Evolutionary conservation across 2,888 invertebrate species (phyloP).

Genomic region (Metacarcinus magister): DNA sequence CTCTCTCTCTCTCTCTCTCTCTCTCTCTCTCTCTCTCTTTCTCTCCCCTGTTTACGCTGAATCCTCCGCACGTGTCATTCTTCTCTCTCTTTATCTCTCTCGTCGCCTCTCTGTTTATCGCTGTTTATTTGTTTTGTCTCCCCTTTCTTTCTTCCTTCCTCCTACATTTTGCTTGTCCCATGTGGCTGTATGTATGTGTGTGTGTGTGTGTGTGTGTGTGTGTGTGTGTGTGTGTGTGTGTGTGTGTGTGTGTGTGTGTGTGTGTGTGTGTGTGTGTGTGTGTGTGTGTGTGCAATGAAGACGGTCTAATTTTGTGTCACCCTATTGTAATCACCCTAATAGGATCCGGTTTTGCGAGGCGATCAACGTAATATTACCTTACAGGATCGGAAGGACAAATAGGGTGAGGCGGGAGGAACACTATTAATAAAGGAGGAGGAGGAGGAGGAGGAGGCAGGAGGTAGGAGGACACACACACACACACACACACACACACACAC

Average conservation of each 20-base stretch:
- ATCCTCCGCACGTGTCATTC: neutral
- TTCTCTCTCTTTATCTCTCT: constrained; percentile 56
- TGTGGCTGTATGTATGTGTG: constrained; percentile 42
- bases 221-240: too few relatives aligned
- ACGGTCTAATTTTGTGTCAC: neutral
- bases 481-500: neutral
- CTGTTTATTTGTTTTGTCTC: neutral
- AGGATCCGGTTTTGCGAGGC: constrained; percentile 35
- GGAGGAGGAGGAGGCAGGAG: constrained; percentile 43
- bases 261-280: neutral
- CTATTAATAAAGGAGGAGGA: neutral
- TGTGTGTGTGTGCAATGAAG: neutral
- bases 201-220: constrained; percentile 45
- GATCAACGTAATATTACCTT: constrained; percentile 51
- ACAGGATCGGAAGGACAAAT: constrained; percentile 23
- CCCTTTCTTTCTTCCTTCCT: constrained; percentile 41
- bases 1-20: constrained; percentile 13
- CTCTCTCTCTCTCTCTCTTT: constrained; percentile 36
- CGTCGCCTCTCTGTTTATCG: neutral
- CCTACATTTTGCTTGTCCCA: neutral
- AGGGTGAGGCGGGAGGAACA: neutral
- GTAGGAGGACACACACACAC: too few relatives aligned
- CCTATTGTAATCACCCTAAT: constrained; percentile 40
- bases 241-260: too few relatives aligned
- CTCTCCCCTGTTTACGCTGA: neutral